Base-by-base conservation (phyloP, 2,888 invertebrate species). In the Eutolmus rufibarbis region DNA sequence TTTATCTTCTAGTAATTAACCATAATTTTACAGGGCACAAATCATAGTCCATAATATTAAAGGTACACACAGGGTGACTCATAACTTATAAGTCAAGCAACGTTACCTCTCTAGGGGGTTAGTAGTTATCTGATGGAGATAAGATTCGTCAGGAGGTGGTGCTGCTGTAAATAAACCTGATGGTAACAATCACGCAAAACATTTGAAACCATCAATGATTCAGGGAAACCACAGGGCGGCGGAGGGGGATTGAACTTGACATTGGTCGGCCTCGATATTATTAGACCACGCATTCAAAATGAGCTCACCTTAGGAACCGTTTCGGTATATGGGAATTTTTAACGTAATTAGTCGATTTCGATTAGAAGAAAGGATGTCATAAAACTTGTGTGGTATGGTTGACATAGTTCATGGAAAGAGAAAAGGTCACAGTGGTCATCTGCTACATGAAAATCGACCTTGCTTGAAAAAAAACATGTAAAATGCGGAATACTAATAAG, bases 1-100 rank as follows among this genome's bases (percentile, higher is more conserved):
- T 92, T 66, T 66, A 51, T 7, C 77, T 40, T 81, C 66, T 9
- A 76, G 40, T 76, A 34, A 37, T 34, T 76, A 34, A 74, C 28
- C 51, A 51, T 51, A n/a, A 74, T 74, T 23, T 74, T 74, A 74
- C 7, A 31, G 74, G 14, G 9, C 31, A 14, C 1, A 76, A 66
- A 66, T 66, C 28, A 23, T 23, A 66, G 66, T 12, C 9, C 40
- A 12, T 66, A 66, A 66, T 16, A n/a, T 51, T 12, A 66, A 66
- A 66, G 3, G 5, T 7, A 56, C 51, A 51, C n/a, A 51, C 51
- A 51, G 51, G 19, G 66, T 66, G 66, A 66, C 66, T 66, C 66
- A 66, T 66, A 19, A 56, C 7, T 56, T 19, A 19, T 56, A 66
- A 23, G 8, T 66, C 9, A 66, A n/a, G 9, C 28, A 66, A 66